Base-by-base conservation (phyloP, 2,888 invertebrate species). In the Mactromeris polynyma region DNA sequence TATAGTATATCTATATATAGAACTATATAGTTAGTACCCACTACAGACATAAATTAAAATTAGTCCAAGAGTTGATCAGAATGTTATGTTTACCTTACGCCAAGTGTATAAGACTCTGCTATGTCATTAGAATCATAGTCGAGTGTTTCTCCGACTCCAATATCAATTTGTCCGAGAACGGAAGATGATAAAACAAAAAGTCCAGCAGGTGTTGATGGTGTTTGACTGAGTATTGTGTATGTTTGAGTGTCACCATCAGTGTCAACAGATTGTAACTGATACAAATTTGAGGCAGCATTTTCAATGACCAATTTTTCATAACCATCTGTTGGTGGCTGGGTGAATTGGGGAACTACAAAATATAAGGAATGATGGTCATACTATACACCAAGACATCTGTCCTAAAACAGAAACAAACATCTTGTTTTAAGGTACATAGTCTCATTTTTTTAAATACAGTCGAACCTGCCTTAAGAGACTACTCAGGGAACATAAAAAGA, bases 191-290 rank as follows among this genome's bases (percentile, higher is more conserved):
- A 21, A 14, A 42, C 69, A 73, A 86, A 26, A 33, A 36, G 36
- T 17, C 19, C 81, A 6, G 82, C 46, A 26, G 82, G 82, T 51
- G 83, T 78, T 14, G 42, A 78, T 0, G 89, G 89, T 21, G 26
- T 36, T 73, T 89, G 89, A 21, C 26, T 69, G 21, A 73, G 54
- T 33, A 87, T 83, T 1, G 84, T 79, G 42, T 84, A 84, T 26
- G n/a, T 19, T 21, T 42, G 40, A 31, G 73, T 73, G 21, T 80
- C 83, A 26, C 81, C 83, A 83, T 87, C 87, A n/a, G 77, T 54
- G 26, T 87, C 87, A 21, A 78, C 42, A 11, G 87, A 82, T 9
- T 36, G 36, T 21, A 82, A 21, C 1, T 38, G 36, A n/a, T 21
- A 82, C 6, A 64, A 36, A 33, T 36, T 38, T 3, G 14, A 31